A percentile compares a stretch with the other conserved stretches of the same genome.
These are phyloP conservation scores for Tolypeutes matacus DNA, from an alignment of 2,797 vertebrate species.

Conservation along the genomic window DNA sequence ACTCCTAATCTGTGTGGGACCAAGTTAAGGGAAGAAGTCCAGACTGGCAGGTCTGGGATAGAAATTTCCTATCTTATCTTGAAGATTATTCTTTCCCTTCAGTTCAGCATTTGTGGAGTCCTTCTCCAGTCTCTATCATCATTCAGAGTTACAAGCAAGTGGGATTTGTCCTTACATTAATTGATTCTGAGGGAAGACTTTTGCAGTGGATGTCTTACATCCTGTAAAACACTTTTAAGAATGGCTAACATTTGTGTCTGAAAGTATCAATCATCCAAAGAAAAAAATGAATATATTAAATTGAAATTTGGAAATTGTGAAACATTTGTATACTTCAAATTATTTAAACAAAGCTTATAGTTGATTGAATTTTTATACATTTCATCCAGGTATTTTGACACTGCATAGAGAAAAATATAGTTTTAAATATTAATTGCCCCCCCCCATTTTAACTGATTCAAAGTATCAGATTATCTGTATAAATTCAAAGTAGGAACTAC, in stretches of 20 bases:
- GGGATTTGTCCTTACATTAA: too few species aligned
- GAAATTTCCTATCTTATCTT: too few species aligned
- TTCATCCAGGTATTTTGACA: background rate
- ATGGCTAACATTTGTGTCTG: background rate
- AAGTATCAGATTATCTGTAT: background rate
- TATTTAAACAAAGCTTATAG: background rate
- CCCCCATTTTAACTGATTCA: background rate
- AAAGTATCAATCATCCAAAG: background rate
- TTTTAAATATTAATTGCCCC: slow-evolving; percentile 8
- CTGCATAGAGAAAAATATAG: background rate
- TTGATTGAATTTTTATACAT: background rate
- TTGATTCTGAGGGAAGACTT: too few species aligned
- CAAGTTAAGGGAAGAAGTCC: too few species aligned
- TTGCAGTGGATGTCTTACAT: too few species aligned
- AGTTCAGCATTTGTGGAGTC: too few species aligned
- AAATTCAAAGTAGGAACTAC: background rate
- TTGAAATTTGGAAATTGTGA: background rate
- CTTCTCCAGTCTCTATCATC: too few species aligned
- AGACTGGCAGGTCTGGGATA: too few species aligned
- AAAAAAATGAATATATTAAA: background rate
- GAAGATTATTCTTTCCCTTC: too few species aligned
- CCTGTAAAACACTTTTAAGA: background rate
- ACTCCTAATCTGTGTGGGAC: too few species aligned
- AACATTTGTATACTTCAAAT: background rate
- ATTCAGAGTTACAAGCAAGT: too few species aligned